These are phyloP conservation scores for Aphaenogaster ashmeadi DNA, from an alignment of 1,140 invertebrate species.

Conservation along the genomic window DNA sequence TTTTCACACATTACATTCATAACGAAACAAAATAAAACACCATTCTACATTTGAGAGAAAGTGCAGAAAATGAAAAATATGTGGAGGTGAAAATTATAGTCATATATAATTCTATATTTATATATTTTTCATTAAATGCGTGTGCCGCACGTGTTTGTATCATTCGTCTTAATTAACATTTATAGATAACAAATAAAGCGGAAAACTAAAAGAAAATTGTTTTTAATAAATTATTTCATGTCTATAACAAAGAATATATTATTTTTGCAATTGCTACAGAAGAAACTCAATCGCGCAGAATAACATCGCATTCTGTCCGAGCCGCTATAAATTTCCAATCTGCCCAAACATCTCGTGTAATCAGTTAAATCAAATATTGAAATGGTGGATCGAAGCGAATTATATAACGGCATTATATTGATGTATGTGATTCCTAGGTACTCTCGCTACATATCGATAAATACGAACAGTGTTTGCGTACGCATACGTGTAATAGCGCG, in stretches of 20 bases:
- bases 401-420: constrained; percentile 64
- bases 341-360: constrained; percentile 70
- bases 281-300: constrained; percentile 24
- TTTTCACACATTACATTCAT: neutral
- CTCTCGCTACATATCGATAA: constrained; percentile 46
- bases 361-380: constrained; percentile 79
- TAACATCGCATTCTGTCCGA: constrained; percentile 17
- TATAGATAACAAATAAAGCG: neutral
- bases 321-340: constrained; percentile 77
- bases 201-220: neutral
- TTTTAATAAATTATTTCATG: neutral
- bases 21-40: constrained; percentile 1
- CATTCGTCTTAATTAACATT: constrained; percentile 16
- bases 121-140: constrained; percentile 1
- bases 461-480: constrained; percentile 33
- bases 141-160: neutral
- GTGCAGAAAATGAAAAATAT: neutral
- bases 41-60: neutral
- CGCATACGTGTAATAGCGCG: constrained; percentile 22
- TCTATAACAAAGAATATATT: neutral
- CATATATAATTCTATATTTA: neutral
- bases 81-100: neutral
- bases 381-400: constrained; percentile 64
- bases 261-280: neutral
- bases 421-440: constrained; percentile 53